A percentile compares a stretch with the other conserved stretches of the same genome.
These are phyloP conservation scores for Ornithoptera priamus DNA, from an alignment of 2,888 invertebrate genomes.

Conservation along the genomic window DNA sequence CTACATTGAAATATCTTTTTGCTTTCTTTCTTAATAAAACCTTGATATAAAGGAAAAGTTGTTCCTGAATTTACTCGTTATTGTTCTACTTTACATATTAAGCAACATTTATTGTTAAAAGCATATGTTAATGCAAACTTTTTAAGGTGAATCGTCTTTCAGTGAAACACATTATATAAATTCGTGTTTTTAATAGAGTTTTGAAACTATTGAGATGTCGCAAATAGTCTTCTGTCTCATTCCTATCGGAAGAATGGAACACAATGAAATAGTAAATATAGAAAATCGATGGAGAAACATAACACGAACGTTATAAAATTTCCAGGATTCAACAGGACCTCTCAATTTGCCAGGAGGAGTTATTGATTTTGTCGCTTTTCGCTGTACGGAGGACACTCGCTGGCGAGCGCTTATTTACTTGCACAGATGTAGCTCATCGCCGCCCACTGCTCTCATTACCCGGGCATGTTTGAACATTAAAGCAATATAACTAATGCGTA, in stretches of 20 bases:
- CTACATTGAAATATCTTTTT: no score
- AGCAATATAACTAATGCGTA: not conserved
- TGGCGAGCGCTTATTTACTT: conserved; percentile 32
- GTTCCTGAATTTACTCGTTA: no score
- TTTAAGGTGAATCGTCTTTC: no score
- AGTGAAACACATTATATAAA: no score
- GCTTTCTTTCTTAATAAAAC: no score
- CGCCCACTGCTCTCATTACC: not conserved
- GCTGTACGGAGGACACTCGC: conserved; percentile 50
- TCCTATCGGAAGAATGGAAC: not conserved
- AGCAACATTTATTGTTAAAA: no score
- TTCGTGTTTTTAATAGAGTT: no score
- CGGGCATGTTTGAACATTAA: not conserved
- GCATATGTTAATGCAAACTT: no score
- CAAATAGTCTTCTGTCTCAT: no score
- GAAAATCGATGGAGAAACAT: not conserved
- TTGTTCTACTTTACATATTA: no score
- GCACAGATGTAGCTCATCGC: conserved; percentile 16
- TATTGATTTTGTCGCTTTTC: conserved; percentile 61
- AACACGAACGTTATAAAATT: not conserved
- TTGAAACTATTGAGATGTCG: no score
- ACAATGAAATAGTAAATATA: not conserved
- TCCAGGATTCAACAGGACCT: conserved; percentile 7
- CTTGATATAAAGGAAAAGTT: no score
- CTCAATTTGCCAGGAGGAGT: conserved; percentile 25